Percentiles rank a stretch among this genome's conserved stretches.
Evolutionary conservation across 2,888 invertebrate species (phyloP).

Genomic region (Coelogynopora nodosa): DNA sequence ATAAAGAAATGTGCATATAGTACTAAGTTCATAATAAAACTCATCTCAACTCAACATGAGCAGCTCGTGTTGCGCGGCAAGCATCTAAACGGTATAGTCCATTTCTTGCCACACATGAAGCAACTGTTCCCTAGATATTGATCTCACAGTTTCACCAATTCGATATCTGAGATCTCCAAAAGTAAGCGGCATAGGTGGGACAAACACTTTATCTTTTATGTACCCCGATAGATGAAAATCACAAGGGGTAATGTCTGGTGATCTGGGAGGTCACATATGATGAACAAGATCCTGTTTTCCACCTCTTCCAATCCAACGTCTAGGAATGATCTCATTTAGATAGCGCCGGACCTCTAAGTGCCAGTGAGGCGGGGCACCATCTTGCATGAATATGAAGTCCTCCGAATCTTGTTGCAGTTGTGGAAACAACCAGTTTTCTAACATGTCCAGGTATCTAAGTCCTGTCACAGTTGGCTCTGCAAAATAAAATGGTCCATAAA

Average conservation of each 20-base stretch:
- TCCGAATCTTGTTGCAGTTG: not conserved
- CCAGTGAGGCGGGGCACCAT: not conserved
- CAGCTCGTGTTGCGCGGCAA: not conserved
- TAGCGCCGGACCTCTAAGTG: not conserved
- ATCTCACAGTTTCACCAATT: not conserved
- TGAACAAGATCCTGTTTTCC: not conserved
- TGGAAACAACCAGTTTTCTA: constrained; percentile 10
- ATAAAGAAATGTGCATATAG: not conserved
- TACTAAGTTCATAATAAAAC: not conserved
- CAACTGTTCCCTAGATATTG: not conserved
- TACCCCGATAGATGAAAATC: not conserved
- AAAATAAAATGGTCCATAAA: constrained; percentile 18
- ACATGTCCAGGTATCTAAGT: not conserved
- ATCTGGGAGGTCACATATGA: not conserved
- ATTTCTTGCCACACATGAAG: not conserved
- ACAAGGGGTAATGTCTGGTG: not conserved
- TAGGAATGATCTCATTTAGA: not conserved
- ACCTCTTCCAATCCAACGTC: not conserved
- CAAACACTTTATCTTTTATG: not conserved
- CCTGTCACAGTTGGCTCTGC: not conserved
- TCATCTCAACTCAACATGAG: not conserved
- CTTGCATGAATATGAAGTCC: not conserved
- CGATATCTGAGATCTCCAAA: not conserved
- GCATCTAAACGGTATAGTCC: not conserved
- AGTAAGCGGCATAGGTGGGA: not conserved